Percentiles rank a stretch among this genome's conserved stretches.
phyloP scores from a whole-genome alignment of 2,888 invertebrate species.

The Synanthedon andrenaeformis region DNA sequence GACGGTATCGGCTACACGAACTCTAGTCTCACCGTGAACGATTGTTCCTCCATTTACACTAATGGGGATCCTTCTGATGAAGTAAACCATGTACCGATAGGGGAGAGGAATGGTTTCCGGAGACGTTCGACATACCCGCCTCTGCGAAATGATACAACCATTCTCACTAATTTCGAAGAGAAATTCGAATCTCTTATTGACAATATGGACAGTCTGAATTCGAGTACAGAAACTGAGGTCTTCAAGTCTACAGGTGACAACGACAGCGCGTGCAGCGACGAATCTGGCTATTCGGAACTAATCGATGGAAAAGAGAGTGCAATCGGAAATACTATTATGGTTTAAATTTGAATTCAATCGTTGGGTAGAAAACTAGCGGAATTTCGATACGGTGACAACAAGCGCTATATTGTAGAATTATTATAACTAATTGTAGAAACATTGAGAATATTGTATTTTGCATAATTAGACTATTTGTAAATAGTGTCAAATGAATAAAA shows the following conservation, averaged over 20 bases:
- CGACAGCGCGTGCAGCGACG: conserved; percentile 89
- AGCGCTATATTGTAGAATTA: background rate
- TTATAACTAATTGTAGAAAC: conserved; percentile 10
- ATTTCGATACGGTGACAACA: background rate
- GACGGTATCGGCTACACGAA: conserved; percentile 26
- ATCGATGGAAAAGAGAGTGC: conserved; percentile 68
- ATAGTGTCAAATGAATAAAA: conserved; percentile 10
- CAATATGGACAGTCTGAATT: conserved; percentile 50
- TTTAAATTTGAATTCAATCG: conserved; percentile 18
- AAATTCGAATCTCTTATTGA: conserved; percentile 58
- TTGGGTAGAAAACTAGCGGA: too few species aligned
- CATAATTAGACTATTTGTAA: background rate
- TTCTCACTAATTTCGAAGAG: conserved; percentile 37
- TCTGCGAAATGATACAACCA: conserved; percentile 30
- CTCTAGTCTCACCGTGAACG: conserved; percentile 18
- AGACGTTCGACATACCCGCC: conserved; percentile 62
- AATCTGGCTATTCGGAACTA: conserved; percentile 90
- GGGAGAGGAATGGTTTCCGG: conserved; percentile 54
- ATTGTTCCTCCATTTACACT: conserved; percentile 12
- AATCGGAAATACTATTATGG: conserved; percentile 64
- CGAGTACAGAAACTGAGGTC: conserved; percentile 58
- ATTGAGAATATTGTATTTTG: conserved; percentile 3
- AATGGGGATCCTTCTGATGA: conserved; percentile 23
- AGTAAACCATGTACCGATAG: conserved; percentile 60
- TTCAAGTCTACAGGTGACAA: conserved; percentile 71